Evolutionary conservation across 2,888 invertebrate species (phyloP).

Genomic region (Boloria euphrosyne): DNA sequence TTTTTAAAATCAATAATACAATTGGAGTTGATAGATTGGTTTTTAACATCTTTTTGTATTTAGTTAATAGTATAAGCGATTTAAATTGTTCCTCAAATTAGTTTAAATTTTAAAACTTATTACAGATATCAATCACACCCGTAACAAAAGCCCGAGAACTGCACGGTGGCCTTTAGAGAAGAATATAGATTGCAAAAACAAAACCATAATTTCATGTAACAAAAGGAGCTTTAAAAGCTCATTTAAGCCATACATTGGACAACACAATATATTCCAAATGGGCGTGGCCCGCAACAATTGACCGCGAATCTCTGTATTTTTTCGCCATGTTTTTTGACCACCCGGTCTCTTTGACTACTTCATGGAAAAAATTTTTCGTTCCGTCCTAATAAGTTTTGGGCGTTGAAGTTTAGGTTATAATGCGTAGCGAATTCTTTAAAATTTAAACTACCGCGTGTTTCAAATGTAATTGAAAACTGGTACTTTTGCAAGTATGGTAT

Average conservation of each 20-base stretch:
- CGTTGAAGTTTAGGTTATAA: constrained; percentile 48
- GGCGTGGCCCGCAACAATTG: constrained; percentile 37
- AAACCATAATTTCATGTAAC: constrained; percentile 5
- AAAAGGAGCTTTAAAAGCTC: constrained; percentile 7
- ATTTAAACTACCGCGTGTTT: constrained; percentile 30
- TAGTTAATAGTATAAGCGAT: no score
- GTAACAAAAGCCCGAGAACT: neutral
- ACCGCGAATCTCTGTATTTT: constrained; percentile 23
- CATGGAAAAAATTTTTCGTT: constrained; percentile 42
- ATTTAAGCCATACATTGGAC: constrained; percentile 8
- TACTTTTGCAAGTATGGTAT: neutral
- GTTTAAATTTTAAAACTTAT: neutral
- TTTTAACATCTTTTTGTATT: no score
- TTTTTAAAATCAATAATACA: no score
- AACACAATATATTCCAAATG: constrained; percentile 21
- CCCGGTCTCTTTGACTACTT: constrained; percentile 43
- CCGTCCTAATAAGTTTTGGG: constrained; percentile 41
- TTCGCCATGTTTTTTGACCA: constrained; percentile 30
- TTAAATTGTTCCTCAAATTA: no score
- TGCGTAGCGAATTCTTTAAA: constrained; percentile 50
- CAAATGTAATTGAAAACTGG: neutral
- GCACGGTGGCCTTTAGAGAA: constrained; percentile 9
- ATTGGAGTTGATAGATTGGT: no score
- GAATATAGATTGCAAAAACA: constrained; percentile 5
- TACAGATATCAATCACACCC: neutral